Evolutionary conservation across 2,888 invertebrate species (phyloP), one percentile per base, ranked within the genome.

Genomic region (Phasia obesa): DNA sequence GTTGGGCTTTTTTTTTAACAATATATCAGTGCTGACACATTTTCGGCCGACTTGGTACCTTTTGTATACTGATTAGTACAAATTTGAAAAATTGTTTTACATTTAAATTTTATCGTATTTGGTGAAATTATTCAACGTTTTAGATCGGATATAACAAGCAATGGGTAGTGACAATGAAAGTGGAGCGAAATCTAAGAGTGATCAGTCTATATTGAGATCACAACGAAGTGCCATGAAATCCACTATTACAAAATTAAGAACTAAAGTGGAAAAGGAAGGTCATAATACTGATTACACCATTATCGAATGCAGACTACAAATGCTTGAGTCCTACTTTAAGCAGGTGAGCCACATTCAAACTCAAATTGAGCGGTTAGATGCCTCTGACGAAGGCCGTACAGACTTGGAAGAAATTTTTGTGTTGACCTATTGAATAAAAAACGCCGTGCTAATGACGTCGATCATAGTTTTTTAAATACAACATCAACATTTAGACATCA

Each of bases 331-430:
- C 6, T 74, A 74, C 15, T 73, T 62, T 51, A 55, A 13, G 15
- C 51, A 74, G 25, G 1, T 74, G 1, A 60, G 59, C 31, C 31
- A 71, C 25, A 71, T 59, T 7, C 57, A 73, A 60, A 53, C 51
- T 0, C 60, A 73, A 51, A 71, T 51, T 17, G 71, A 71, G 35
- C 31, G 38, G 1, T n/a, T 60, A 1, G 60, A 60, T 71, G 21
- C 38, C 6, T 4, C 51, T 38, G 73, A 62, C 15, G 51, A 73
- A 51, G 17, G 35, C 13, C 49, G 60, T 9, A 15, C 60, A 9
- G 71, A 60, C 2, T 42, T 73, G 5, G 71, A 62, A 62, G 71
- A 73, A 62, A 13, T 73, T n/a, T 73, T 60, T 7, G 31, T 47
- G n/a, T 62, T 3, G 4, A 25, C 47, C 15, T 64, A 7, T 15